Base-by-base conservation (phyloP, 2,888 invertebrate genomes). In the Rhagonycha lutea region DNA sequence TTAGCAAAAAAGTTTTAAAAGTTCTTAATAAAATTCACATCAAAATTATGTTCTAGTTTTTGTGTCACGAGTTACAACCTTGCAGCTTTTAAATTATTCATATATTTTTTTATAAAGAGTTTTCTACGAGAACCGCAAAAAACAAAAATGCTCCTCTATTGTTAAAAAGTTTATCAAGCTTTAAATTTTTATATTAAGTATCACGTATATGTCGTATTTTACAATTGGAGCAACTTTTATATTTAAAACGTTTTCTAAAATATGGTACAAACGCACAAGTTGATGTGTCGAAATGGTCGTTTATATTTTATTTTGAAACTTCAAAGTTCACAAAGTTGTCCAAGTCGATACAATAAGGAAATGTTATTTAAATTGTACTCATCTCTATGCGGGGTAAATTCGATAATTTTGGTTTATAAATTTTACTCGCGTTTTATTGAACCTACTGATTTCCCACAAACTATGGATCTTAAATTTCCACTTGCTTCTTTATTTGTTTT, bases 161-260 rank as follows among this genome's bases (percentile, higher is more conserved):
- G 63, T 65, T 65, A 24, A 65, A 65, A 65, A 65, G 24, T 65
- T 65, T 23, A 26, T 65, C 23, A 65, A 24, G 63, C 26, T 65
- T 65, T 65, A 65, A 65, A 65, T 65, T 65, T 65, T 65, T 65
- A 65, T 24, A 65, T 65, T 65, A 65, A 65, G 63, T 26, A 65
- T 65, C 63, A 65, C 23, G 26, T 65, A 65, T 65, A 24, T 11
- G 24, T 65, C 24, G 63, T 65, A 26, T 65, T 65, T 65, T 65
- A 65, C 63, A 26, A 65, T 65, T 26, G 24, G 4, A n/a, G n/a
- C 9, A 24, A 65, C n/a, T 65, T 65, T 65, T 65, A 65, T 24
- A 26, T 26, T 24, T 65, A 47, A 47, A 47, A 47, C 47, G 47
- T n/a, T 47, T 47, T n/a, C 47, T 47, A 47, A 47, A 47, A 47